A percentile compares a stretch with the other conserved stretches of the same genome.
These are phyloP conservation scores for Corythaeola cristata DNA, from an alignment of 2,113 vertebrate species.

Conservation along the genomic window DNA sequence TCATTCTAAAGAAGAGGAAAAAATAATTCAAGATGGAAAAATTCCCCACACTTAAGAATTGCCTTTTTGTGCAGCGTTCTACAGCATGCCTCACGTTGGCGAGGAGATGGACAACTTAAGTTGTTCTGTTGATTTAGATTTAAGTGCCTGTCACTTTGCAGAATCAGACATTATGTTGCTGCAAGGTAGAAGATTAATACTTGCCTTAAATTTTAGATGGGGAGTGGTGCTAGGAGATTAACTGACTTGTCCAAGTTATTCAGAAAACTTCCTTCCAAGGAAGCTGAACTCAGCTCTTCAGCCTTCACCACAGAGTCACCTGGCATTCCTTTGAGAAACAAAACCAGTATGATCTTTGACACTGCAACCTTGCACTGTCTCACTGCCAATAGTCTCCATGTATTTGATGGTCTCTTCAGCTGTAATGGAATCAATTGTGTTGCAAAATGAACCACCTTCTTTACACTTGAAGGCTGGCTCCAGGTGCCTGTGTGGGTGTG, in stretches of 20 bases:
- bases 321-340: neutral
- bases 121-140: neutral
- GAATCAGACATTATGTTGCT: neutral
- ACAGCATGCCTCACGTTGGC: neutral
- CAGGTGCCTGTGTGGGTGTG: conserved; percentile 26
- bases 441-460: neutral
- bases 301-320: neutral
- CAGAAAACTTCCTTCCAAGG: neutral
- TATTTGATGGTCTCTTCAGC: neutral
- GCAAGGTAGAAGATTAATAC: neutral
- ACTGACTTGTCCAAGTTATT: neutral
- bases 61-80: neutral
- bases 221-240: neutral
- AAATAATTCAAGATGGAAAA: neutral
- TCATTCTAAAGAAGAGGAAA: neutral
- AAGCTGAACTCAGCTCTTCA: neutral
- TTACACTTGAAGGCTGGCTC: neutral
- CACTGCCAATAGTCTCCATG: neutral
- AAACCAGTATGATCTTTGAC: neutral
- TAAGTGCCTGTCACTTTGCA: neutral
- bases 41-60: neutral
- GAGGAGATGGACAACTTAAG: neutral
- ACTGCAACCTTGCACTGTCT: neutral
- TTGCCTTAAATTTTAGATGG: neutral
- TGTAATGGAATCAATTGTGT: neutral